Conservation (phyloP, 2,888 invertebrate species). For the Cataglyphis livida region DNA sequence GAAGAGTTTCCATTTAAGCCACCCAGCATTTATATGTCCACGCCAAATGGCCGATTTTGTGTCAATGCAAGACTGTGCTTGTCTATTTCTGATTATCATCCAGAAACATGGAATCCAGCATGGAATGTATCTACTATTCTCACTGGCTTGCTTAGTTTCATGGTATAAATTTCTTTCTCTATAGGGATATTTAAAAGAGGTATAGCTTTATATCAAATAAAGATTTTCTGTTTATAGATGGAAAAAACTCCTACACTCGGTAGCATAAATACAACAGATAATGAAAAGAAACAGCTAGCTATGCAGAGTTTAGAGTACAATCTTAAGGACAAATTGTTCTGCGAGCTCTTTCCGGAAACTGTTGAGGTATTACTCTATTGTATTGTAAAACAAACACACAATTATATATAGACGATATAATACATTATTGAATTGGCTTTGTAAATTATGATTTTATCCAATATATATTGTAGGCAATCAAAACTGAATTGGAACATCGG, state of each 20-base stretch:
- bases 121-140: slow-evolving; percentile 99
- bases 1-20: slow-evolving; percentile 99
- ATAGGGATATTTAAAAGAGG: neutral
- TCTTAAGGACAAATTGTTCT: slow-evolving; percentile 95
- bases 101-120: slow-evolving; percentile 99
- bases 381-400: neutral
- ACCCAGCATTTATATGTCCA: slow-evolving; percentile 98
- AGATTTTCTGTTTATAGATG: slow-evolving; percentile 87
- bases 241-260: slow-evolving; percentile 98
- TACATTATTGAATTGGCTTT: neutral
- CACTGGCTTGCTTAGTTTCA: slow-evolving; percentile 98
- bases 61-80: slow-evolving; percentile 97
- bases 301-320: slow-evolving; percentile 96
- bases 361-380: slow-evolving; percentile 89
- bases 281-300: slow-evolving; percentile 94
- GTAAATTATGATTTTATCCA: neutral
- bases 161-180: slow-evolving; percentile 88
- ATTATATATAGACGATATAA: neutral
- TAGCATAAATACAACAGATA: slow-evolving; percentile 96
- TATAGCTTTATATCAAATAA: neutral
- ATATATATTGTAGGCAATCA: slow-evolving; percentile 81
- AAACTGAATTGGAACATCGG: slow-evolving; percentile 85
- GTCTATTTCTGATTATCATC: slow-evolving; percentile 98
- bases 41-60: slow-evolving; percentile 98
- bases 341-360: slow-evolving; percentile 97